These are phyloP conservation scores for Tuberolachnus salignus DNA, from an alignment of 2,888 invertebrate species.

Conservation along the genomic window DNA sequence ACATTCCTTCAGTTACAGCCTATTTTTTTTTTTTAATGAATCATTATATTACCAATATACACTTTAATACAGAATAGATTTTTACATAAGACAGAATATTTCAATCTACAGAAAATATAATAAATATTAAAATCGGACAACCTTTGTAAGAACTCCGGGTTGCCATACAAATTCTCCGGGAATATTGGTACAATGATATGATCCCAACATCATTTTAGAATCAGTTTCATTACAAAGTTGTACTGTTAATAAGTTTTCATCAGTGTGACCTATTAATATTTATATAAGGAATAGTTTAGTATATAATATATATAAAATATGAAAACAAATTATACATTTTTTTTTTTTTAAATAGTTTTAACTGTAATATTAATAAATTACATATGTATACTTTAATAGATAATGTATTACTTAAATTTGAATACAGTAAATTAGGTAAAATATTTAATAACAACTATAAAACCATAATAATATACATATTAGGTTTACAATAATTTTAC, in stretches of 20 bases:
- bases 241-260: constrained; percentile 71
- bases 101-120: no score
- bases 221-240: constrained; percentile 98
- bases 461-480: background rate
- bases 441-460: background rate
- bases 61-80: no score
- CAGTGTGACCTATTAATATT: constrained; percentile 61
- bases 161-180: constrained; percentile 98
- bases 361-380: constrained; percentile 10
- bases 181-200: constrained; percentile 91
- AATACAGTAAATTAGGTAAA: no score
- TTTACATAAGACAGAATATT: no score
- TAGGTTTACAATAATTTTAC: background rate
- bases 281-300: background rate
- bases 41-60: no score
- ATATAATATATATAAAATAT: no score
- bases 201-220: constrained; percentile 90
- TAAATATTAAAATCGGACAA: no score
- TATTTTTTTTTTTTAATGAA: no score
- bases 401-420: no score
- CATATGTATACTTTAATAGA: no score
- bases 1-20: constrained; percentile 84
- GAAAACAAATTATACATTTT: no score
- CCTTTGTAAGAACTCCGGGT: constrained; percentile 89
- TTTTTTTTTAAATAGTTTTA: no score